Conservation (phyloP, 2,888 invertebrate species). For the Idaea biselata region DNA sequence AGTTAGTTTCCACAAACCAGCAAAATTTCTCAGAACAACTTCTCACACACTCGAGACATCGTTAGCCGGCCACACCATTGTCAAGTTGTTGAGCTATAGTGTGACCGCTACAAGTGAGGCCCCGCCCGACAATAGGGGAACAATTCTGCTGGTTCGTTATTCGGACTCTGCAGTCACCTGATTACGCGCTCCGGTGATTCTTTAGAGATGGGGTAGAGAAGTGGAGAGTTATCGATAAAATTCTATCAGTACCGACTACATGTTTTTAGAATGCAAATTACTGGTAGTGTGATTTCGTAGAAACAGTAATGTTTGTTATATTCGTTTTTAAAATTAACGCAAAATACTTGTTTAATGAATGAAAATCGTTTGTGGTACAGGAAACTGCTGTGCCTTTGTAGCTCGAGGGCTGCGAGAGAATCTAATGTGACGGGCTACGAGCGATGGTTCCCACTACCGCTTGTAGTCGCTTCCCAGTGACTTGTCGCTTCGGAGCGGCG, state of each 20-base stretch:
- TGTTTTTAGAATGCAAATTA: too few relatives aligned
- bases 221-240: slow-evolving; percentile 16
- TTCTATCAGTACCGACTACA: slow-evolving; percentile 1
- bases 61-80: not conserved
- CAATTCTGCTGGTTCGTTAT: slow-evolving; percentile 59
- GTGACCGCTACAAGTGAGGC: slow-evolving; percentile 28
- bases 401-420: too few relatives aligned
- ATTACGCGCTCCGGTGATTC: slow-evolving; percentile 56
- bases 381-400: too few relatives aligned
- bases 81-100: not conserved
- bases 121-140: slow-evolving; percentile 40
- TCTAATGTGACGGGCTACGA: too few relatives aligned
- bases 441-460: too few relatives aligned
- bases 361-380: too few relatives aligned
- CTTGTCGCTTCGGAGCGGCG: too few relatives aligned
- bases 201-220: slow-evolving; percentile 29
- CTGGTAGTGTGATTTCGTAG: too few relatives aligned
- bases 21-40: not conserved
- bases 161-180: slow-evolving; percentile 59
- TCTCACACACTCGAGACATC: not conserved
- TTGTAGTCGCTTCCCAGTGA: too few relatives aligned
- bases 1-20: not conserved
- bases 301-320: too few relatives aligned
- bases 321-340: too few relatives aligned
- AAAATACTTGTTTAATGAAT: too few relatives aligned